Percentiles rank a stretch among this genome's conserved stretches.
phyloP scores from a whole-genome alignment of 2,113 vertebrate species.

The Datnioides undecimradiatus region DNA sequence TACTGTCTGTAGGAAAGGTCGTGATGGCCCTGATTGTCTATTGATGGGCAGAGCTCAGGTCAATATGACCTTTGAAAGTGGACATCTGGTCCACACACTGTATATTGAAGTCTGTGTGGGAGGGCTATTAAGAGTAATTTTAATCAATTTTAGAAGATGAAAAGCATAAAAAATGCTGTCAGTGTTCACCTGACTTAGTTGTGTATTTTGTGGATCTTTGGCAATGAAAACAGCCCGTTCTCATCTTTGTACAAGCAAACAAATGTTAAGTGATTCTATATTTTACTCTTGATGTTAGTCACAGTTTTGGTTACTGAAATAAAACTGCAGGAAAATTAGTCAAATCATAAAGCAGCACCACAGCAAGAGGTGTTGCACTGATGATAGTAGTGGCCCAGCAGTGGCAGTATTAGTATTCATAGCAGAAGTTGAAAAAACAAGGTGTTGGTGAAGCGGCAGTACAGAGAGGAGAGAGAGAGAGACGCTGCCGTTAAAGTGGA shows the following conservation, averaged over 20 bases:
- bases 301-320: background rate
- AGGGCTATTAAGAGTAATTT: background rate
- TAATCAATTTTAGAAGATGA: background rate
- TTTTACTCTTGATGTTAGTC: background rate
- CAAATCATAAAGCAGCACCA: background rate
- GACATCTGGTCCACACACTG: background rate
- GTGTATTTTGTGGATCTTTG: background rate
- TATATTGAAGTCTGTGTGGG: background rate
- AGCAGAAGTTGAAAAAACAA: slow-evolving; percentile 27
- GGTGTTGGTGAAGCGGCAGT: slow-evolving; percentile 41
- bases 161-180: background rate
- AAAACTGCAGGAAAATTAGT: background rate
- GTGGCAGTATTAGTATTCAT: slow-evolving; percentile 25
- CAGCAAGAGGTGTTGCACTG: background rate
- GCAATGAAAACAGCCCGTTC: background rate
- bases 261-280: too few species aligned
- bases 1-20: too few species aligned
- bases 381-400: background rate
- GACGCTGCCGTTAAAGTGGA: slow-evolving; percentile 20
- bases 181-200: background rate
- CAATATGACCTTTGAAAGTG: background rate
- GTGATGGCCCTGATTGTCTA: background rate
- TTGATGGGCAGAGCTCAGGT: background rate
- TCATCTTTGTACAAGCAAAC: background rate
- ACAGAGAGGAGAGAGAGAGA: slow-evolving; percentile 36